A percentile compares a stretch with the other conserved stretches of the same genome.
These are phyloP conservation scores for Mugil cephalus DNA, from an alignment of 2,113 vertebrate genomes.

Conservation along the genomic window DNA sequence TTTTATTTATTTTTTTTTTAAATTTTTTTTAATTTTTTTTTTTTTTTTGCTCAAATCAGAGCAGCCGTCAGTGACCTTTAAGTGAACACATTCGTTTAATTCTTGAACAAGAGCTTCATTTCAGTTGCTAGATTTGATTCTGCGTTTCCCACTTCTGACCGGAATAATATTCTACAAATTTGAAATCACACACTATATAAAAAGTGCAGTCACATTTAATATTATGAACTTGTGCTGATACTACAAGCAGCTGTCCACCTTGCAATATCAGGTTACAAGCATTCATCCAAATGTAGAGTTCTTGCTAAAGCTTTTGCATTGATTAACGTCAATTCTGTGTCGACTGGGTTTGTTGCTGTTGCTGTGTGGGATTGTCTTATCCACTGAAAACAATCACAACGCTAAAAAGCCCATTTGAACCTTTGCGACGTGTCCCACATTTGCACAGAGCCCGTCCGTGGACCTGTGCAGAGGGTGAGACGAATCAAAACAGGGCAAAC, in stretches of 20 bases:
- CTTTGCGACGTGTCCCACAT: too few relatives aligned
- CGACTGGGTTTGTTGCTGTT: neutral
- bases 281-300: neutral
- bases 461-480: neutral
- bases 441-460: too few relatives aligned
- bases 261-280: neutral
- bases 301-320: neutral
- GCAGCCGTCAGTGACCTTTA: neutral
- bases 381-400: neutral
- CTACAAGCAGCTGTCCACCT: neutral
- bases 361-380: neutral
- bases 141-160: too few relatives aligned
- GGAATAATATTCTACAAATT: neutral
- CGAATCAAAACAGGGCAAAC: neutral
- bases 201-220: neutral
- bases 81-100: slow-evolving; percentile 1
- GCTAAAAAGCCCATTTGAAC: neutral
- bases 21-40: neutral
- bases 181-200: neutral
- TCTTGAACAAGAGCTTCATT: slow-evolving; percentile 26
- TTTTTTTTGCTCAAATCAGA: neutral
- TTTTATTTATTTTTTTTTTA: neutral
- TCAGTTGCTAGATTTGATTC: neutral
- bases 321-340: neutral
- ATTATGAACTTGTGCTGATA: neutral